Base-by-base conservation (phyloP, 2,113 vertebrate species). In the Corythaeola cristata region DNA sequence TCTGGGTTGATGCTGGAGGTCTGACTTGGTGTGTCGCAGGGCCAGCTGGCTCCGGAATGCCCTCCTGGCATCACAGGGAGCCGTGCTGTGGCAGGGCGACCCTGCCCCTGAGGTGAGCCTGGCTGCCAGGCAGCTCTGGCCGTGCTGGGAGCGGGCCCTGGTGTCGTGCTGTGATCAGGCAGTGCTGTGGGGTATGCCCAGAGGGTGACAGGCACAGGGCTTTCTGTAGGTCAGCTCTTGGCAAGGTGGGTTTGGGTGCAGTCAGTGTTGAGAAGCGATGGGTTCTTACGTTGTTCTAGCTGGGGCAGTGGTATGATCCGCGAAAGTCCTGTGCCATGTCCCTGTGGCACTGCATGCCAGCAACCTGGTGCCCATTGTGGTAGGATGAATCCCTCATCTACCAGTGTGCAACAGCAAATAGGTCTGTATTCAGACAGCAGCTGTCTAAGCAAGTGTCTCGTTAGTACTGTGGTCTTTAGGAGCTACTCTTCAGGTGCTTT, bases 101-200 rank as follows among this genome's bases (percentile, higher is more conserved):
- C 4, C 21, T 20, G 24, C 10, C 58, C 9, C 64, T 4, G 22
- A 2, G 32, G 11, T 75, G 87, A 35, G 33, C 16, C 26, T 12
- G 28, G 58, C 27, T 66, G 50, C 23, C 8, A 1, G 60, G 35
- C 0, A 2, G 11, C 3, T 52, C 24, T 16, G 84, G 27, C 33
- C 11, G 19, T 14, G 27, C 37, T 49, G 53, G 39, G 37, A 49
- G 37, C 3, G 4, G 63, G n/a, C 5, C 9, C n/a, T 0, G 5
- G 9, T 8, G 47, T 18, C 0, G 7, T 0, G 14, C 28, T 66
- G 52, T 0, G 32, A 8, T 26, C 41, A 1, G 52, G 18, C 5
- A 3, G 13, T 0, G 6, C 41, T 15, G 33, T n/a, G 37, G 71
- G 35, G 11, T 30, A 15, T 23, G 35, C 18, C 6, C 0, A 1